A percentile compares a stretch with the other conserved stretches of the same genome.
These are phyloP conservation scores for Acanthopleura granulata DNA, from an alignment of 2,888 invertebrate species.

Conservation along the genomic window DNA sequence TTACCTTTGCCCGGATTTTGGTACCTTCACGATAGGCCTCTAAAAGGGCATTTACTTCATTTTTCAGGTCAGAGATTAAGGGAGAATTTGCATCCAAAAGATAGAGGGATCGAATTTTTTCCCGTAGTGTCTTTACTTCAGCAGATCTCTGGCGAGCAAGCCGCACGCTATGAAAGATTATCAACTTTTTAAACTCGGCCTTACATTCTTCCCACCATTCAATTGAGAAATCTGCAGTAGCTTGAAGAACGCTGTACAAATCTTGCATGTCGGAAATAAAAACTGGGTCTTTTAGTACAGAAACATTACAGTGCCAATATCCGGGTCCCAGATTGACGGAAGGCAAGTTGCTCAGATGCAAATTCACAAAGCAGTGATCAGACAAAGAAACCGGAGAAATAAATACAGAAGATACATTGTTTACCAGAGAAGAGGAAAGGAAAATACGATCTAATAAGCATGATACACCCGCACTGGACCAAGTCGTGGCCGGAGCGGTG, in stretches of 20 bases:
- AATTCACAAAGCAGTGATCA: conserved; percentile 21
- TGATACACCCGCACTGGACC: background rate
- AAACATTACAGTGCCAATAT: conserved; percentile 23
- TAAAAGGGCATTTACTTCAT: background rate
- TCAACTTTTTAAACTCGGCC: background rate
- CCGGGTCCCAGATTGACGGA: background rate
- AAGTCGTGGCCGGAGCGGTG: background rate
- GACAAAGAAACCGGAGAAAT: conserved; percentile 11
- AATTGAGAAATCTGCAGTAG: background rate
- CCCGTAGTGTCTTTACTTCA: background rate
- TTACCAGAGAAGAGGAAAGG: background rate
- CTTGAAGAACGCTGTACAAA: background rate
- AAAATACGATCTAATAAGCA: conserved; percentile 22
- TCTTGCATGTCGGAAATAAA: background rate
- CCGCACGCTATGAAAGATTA: background rate
- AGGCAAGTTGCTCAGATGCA: background rate
- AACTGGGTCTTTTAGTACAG: background rate
- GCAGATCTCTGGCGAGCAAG: background rate
- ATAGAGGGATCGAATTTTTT: background rate
- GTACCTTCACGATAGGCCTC: conserved; percentile 14
- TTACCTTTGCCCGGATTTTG: conserved; percentile 15
- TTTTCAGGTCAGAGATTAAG: background rate
- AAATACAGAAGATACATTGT: background rate
- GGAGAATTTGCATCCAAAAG: background rate
- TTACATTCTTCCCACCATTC: conserved; percentile 12